Evolutionary conservation across 1,140 invertebrate species (phyloP).

Genomic region (Pseudomyrmex dendroicus): DNA sequence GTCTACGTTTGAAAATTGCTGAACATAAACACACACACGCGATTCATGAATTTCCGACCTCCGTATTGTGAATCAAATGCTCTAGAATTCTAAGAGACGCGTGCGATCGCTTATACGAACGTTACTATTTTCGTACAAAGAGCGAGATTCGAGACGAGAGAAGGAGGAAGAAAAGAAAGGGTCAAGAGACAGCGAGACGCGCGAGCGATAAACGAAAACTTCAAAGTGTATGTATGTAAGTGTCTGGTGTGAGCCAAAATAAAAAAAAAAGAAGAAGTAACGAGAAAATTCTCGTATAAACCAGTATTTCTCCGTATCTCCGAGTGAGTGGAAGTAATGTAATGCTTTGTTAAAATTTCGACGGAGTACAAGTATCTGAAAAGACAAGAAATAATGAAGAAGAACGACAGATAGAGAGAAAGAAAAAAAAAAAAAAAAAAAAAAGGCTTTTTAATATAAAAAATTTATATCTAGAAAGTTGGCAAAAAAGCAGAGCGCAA

Average conservation of each 20-base stretch:
- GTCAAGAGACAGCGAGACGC: slow-evolving; percentile 4
- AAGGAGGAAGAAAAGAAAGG: not conserved
- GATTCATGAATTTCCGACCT: slow-evolving; percentile 25
- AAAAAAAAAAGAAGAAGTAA: slow-evolving; percentile 4
- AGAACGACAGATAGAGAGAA: not conserved
- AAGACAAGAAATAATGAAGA: not conserved
- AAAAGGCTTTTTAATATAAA: not conserved
- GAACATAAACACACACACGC: not conserved
- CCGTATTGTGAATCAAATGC: not conserved
- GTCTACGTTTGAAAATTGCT: not conserved
- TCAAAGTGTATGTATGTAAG: not conserved
- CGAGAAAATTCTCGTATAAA: no score
- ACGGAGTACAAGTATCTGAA: slow-evolving; percentile 15
- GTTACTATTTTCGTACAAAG: slow-evolving; percentile 23
- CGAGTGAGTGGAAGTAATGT: no score
- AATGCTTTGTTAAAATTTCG: slow-evolving; percentile 18
- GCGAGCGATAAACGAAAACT: slow-evolving; percentile 10
- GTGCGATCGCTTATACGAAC: slow-evolving; percentile 5
- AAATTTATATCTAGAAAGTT: not conserved
- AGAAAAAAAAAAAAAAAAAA: not conserved
- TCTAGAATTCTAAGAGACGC: not conserved
- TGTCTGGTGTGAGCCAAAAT: slow-evolving; percentile 25
- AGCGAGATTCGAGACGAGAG: not conserved
- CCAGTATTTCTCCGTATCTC: no score
- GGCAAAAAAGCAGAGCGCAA: not conserved